Conservation (phyloP, 2,888 invertebrate genomes). For the Anarsia innoxiella region DNA sequence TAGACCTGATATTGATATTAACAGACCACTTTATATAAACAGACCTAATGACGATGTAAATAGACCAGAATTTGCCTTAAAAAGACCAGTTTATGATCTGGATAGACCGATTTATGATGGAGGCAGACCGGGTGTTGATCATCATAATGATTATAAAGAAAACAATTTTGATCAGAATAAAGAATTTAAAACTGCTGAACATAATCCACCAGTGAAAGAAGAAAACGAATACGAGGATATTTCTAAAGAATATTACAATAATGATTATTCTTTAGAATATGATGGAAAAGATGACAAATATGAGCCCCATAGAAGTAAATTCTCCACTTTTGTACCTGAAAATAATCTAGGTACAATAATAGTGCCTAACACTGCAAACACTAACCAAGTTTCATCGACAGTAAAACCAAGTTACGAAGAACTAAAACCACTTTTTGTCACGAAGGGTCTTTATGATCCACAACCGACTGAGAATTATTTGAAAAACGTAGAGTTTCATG, state of each 20-base stretch:
- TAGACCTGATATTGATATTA: too few species aligned
- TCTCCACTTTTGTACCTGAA: slow-evolving; percentile 23
- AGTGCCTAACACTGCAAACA: slow-evolving; percentile 14
- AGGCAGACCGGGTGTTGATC: too few species aligned
- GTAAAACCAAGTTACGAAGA: slow-evolving; percentile 32
- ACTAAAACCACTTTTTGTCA: slow-evolving; percentile 41
- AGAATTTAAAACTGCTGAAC: slow-evolving; percentile 20
- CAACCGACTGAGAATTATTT: slow-evolving; percentile 22
- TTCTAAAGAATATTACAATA: slow-evolving; percentile 50
- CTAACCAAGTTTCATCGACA: slow-evolving; percentile 4
- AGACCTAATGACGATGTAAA: slow-evolving; percentile 10
- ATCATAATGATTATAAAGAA: slow-evolving; percentile 3
- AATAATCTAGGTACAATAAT: slow-evolving; percentile 13
- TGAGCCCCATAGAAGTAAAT: slow-evolving; percentile 46
- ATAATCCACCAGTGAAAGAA: too few species aligned
- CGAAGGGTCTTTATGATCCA: too few species aligned
- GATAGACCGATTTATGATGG: slow-evolving; percentile 17
- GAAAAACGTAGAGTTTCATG: slow-evolving; percentile 29
- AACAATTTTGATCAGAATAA: slow-evolving; percentile 22
- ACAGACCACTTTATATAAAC: slow-evolving; percentile 15
- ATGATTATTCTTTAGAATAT: slow-evolving; percentile 48
- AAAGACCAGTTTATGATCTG: slow-evolving; percentile 15
- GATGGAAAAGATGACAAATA: slow-evolving; percentile 33
- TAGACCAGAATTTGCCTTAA: slow-evolving; percentile 10
- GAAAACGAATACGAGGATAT: too few species aligned